A percentile compares a stretch with the other conserved stretches of the same genome.
Conservation (phyloP, 1,140 invertebrate species). For the Anastatus disparis region DNA sequence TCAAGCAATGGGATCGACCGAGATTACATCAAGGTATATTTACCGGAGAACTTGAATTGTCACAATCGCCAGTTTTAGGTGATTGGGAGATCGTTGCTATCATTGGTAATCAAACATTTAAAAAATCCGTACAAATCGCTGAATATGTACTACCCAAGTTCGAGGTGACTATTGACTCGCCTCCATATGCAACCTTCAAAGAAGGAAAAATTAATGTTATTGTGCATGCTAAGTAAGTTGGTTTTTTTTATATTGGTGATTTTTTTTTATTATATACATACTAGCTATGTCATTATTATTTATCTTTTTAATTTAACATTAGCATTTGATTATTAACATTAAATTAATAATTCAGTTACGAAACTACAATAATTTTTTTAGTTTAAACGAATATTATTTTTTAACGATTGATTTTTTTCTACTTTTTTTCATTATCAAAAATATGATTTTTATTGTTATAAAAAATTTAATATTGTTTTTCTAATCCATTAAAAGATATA, state of each 20-base stretch:
- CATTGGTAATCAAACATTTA: conserved; percentile 73
- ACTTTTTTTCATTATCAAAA: too few relatives aligned
- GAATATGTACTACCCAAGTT: conserved; percentile 95
- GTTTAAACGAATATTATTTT: neutral
- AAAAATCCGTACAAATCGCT: conserved; percentile 81
- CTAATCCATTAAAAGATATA: too few relatives aligned
- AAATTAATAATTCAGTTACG: too few relatives aligned
- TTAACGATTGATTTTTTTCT: neutral
- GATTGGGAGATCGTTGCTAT: conserved; percentile 83
- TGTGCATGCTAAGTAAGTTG: conserved; percentile 83
- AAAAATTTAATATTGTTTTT: too few relatives aligned
- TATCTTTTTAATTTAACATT: too few relatives aligned
- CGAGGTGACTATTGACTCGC: conserved; percentile 83
- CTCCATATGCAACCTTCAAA: conserved; percentile 83
- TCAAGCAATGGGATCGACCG: conserved; percentile 82
- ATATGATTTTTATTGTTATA: too few relatives aligned
- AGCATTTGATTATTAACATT: too few relatives aligned
- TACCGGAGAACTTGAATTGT: conserved; percentile 81
- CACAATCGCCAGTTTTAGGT: conserved; percentile 88
- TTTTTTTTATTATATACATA: too few relatives aligned
- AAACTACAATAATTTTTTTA: too few relatives aligned
- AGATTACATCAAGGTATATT: conserved; percentile 81
- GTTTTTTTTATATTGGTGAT: neutral
- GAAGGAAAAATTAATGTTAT: conserved; percentile 81
- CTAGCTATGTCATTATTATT: too few relatives aligned